A percentile compares a stretch with the other conserved stretches of the same genome.
Conservation (phyloP, 1,140 invertebrate genomes). For the Halesus radiatus region DNA sequence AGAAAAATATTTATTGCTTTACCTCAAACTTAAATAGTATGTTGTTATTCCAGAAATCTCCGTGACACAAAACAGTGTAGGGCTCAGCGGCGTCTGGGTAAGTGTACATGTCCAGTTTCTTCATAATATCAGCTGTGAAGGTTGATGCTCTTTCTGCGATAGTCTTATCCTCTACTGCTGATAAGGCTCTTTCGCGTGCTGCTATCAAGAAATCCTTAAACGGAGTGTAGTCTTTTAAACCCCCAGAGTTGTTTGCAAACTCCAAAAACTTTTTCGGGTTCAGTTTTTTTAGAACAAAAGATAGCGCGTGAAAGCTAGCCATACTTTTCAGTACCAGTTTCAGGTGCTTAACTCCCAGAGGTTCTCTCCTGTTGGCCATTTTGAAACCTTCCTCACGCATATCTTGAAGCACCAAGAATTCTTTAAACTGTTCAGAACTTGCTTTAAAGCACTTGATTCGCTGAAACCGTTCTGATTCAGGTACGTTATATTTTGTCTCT, state of each 20-base stretch:
- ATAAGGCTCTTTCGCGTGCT: slow-evolving; percentile 1
- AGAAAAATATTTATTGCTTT: not conserved
- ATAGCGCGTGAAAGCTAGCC: slow-evolving; percentile 71
- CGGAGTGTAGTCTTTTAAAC: not conserved
- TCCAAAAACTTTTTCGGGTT: slow-evolving; percentile 60
- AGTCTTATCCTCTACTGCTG: not conserved
- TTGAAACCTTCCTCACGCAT: slow-evolving; percentile 63
- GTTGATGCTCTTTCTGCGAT: slow-evolving; percentile 46
- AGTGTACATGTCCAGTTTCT: slow-evolving; percentile 16
- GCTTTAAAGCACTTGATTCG: slow-evolving; percentile 64
- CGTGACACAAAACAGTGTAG: slow-evolving; percentile 68
- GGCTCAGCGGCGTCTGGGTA: slow-evolving; percentile 60
- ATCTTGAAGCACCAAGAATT: slow-evolving; percentile 72
- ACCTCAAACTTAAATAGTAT: slow-evolving; percentile 67
- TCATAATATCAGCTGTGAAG: slow-evolving; percentile 35
- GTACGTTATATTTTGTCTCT: slow-evolving; percentile 59
- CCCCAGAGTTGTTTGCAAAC: not conserved
- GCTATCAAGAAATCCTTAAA: not conserved
- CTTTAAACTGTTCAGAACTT: slow-evolving; percentile 60
- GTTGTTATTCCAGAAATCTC: slow-evolving; percentile 73
- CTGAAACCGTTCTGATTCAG: slow-evolving; percentile 58
- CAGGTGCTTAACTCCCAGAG: slow-evolving; percentile 65
- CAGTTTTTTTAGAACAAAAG: slow-evolving; percentile 67
- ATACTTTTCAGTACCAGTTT: slow-evolving; percentile 66
- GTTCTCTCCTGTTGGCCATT: slow-evolving; percentile 65